These are phyloP conservation scores for Albula goreensis DNA, from an alignment of 2,113 vertebrate species.

Conservation along the genomic window DNA sequence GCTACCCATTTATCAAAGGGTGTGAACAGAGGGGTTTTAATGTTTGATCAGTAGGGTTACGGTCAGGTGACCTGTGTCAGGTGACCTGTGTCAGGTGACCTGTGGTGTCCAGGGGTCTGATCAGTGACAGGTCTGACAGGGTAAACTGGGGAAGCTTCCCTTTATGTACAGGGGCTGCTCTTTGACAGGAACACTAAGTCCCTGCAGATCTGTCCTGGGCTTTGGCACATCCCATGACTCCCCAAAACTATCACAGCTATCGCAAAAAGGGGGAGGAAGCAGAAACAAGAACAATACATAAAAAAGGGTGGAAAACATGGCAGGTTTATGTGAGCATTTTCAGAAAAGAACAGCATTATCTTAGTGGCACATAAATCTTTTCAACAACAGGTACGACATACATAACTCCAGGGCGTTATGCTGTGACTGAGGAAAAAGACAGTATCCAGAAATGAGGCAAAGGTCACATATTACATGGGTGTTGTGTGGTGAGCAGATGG, in stretches of 20 bases:
- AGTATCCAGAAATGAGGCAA: not conserved
- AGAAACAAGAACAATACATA: slow-evolving; percentile 54
- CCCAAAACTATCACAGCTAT: slow-evolving; percentile 28
- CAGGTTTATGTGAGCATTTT: slow-evolving; percentile 56
- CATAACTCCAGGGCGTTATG: slow-evolving; percentile 38
- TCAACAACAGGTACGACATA: slow-evolving; percentile 32
- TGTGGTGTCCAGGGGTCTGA: too few relatives aligned
- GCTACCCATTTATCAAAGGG: not conserved
- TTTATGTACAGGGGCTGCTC: slow-evolving; percentile 42
- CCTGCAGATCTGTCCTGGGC: slow-evolving; percentile 36
- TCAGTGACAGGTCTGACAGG: not conserved
- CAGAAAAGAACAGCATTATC: slow-evolving; percentile 53
- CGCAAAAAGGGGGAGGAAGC: slow-evolving; percentile 37
- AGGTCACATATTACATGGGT: slow-evolving; percentile 1
- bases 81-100: too few relatives aligned
- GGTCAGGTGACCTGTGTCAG: not conserved
- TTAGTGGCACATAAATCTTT: slow-evolving; percentile 53
- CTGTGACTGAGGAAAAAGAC: slow-evolving; percentile 19
- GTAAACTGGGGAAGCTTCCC: slow-evolving; percentile 36
- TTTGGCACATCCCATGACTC: slow-evolving; percentile 9
- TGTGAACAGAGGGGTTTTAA: not conserved
- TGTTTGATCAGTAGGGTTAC: not conserved
- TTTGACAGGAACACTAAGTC: slow-evolving; percentile 21
- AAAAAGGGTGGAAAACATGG: slow-evolving; percentile 45
- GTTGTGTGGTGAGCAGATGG: not conserved